A percentile compares a stretch with the other conserved stretches of the same genome.
Evolutionary conservation across 2,797 vertebrate genomes (phyloP).

Genomic region (Propithecus perrieri): DNA sequence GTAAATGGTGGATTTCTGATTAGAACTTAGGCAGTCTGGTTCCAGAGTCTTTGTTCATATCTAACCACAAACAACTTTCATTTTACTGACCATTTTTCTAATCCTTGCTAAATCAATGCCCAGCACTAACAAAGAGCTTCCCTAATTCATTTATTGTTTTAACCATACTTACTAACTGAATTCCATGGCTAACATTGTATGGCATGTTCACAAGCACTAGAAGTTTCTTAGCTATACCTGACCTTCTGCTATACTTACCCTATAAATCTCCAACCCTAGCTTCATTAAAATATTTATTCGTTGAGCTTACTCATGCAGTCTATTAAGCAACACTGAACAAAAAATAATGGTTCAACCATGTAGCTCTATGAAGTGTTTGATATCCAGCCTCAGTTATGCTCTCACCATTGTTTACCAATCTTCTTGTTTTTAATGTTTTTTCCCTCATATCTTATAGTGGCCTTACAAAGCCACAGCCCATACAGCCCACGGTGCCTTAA

Average conservation of each 20-base stretch:
- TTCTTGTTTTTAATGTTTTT: neutral
- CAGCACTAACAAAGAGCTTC: neutral
- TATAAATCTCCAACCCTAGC: neutral
- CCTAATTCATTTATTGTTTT: neutral
- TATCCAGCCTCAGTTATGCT: neutral
- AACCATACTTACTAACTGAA: neutral
- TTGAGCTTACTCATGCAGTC: neutral
- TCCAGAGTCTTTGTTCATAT: neutral
- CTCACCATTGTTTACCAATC: neutral
- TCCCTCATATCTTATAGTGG: neutral
- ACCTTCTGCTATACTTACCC: neutral
- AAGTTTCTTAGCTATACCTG: neutral
- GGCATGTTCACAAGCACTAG: neutral
- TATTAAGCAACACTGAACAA: neutral
- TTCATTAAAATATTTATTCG: neutral
- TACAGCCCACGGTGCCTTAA: neutral
- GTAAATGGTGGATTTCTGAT: neutral
- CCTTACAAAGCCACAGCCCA: neutral
- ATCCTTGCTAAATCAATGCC: neutral
- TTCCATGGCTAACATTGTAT: neutral
- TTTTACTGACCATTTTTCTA: neutral
- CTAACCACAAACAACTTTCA: neutral
- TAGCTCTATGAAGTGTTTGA: neutral
- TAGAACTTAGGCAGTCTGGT: neutral
- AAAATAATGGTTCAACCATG: neutral